Evolutionary conservation across 2,888 invertebrate species (phyloP).

Genomic region (Brenthis hecate): DNA sequence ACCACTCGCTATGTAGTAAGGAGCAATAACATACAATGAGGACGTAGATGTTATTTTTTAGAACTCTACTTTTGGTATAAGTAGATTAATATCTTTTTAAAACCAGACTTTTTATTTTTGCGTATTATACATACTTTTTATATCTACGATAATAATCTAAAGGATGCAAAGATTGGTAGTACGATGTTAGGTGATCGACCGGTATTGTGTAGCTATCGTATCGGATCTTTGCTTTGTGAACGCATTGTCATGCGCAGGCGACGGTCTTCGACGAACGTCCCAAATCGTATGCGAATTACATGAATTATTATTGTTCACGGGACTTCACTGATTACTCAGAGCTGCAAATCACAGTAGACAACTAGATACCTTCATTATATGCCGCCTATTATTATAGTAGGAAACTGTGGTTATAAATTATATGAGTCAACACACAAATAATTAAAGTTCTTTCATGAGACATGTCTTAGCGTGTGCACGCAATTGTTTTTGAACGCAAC

Average conservation of each 20-base stretch:
- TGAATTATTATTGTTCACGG: conserved; percentile 58
- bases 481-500: too few relatives aligned
- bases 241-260: conserved; percentile 69
- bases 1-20: conserved; percentile 43
- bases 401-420: conserved; percentile 20
- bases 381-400: conserved; percentile 27
- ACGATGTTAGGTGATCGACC: conserved; percentile 69
- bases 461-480: background rate
- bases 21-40: conserved; percentile 51
- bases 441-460: background rate
- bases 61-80: too few relatives aligned
- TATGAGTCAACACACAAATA: conserved; percentile 25
- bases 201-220: conserved; percentile 72
- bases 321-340: conserved; percentile 59
- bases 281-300: conserved; percentile 68
- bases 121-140: background rate
- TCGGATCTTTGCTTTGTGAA: conserved; percentile 74
- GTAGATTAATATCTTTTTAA: too few relatives aligned
- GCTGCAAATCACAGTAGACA: conserved; percentile 31
- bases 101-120: background rate
- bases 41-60: conserved; percentile 33
- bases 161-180: conserved; percentile 40
- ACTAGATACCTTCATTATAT: conserved; percentile 31
- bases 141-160: conserved; percentile 35
- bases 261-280: conserved; percentile 68